Conservation (phyloP, 53 echinoderm and acorn worm genomes). For the Mesocentrotus franciscanus region DNA sequence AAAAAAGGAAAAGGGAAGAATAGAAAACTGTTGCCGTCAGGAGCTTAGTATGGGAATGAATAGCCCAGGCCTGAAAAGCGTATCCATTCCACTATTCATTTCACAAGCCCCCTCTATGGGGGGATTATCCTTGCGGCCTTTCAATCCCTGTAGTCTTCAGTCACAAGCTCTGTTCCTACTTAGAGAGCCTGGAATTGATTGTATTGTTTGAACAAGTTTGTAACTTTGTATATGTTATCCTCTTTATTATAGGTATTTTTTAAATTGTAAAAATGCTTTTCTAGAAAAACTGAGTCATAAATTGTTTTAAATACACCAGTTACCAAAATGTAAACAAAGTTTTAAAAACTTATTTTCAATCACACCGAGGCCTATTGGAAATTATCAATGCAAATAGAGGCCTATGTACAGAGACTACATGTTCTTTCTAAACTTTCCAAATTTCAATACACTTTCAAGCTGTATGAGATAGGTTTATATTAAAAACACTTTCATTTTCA, state of each 20-base stretch:
- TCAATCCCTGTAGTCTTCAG: neutral
- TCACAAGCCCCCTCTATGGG: conserved; percentile 9
- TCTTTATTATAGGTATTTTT: neutral
- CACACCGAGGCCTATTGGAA: too few species aligned
- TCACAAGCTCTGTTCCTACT: neutral
- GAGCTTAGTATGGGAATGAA: neutral
- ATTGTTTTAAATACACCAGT: neutral
- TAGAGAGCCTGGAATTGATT: neutral
- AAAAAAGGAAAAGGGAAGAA: neutral
- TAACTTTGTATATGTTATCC: neutral
- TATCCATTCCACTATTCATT: conserved; percentile 43
- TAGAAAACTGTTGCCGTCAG: conserved; percentile 25
- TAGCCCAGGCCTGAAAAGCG: neutral
- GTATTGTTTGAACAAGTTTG: neutral
- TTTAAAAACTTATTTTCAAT: too few species aligned
- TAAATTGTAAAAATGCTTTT: neutral
- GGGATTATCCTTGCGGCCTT: conserved; percentile 3
- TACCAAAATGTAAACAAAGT: too few species aligned
- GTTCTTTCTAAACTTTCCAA: neutral
- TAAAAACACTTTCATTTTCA: too few species aligned
- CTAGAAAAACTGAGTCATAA: neutral
- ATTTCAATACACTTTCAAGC: too few species aligned
- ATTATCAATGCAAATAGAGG: neutral
- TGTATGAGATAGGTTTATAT: too few species aligned
- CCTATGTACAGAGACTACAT: neutral